These are phyloP conservation scores for Centropus unirufus DNA, from an alignment of 2,113 vertebrate species.

Conservation along the genomic window DNA sequence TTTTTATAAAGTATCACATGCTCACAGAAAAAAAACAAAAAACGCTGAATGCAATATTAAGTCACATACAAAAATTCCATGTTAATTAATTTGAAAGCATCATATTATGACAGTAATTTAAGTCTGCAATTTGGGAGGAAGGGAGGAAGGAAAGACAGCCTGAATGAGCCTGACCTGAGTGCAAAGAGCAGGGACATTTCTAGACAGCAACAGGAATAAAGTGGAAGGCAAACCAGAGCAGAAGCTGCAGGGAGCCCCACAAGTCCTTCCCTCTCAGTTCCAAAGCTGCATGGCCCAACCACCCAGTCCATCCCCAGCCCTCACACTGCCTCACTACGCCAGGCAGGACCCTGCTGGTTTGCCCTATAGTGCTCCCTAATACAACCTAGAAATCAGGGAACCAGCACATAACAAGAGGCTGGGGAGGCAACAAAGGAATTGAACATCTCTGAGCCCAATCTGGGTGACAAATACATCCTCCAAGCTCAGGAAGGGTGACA, in stretches of 20 bases:
- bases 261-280: neutral
- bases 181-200: neutral
- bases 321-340: accelerated
- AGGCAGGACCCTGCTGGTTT: neutral
- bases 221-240: neutral
- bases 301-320: neutral
- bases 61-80: neutral
- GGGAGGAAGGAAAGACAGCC: neutral
- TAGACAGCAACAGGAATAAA: accelerated
- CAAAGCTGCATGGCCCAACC: neutral
- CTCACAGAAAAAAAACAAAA: neutral
- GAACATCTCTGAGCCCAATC: neutral
- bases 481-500: neutral
- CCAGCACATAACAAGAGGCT: neutral
- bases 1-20: neutral
- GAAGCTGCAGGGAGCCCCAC: accelerated
- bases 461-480: neutral
- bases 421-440: neutral
- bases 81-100: neutral
- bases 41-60: neutral
- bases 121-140: neutral
- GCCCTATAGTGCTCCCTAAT: neutral
- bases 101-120: neutral
- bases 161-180: neutral
- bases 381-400: neutral